Percentiles rank a stretch among this genome's conserved stretches.
Conservation (phyloP, 2,113 vertebrate genomes). For the Urocitellus parryii region DNA sequence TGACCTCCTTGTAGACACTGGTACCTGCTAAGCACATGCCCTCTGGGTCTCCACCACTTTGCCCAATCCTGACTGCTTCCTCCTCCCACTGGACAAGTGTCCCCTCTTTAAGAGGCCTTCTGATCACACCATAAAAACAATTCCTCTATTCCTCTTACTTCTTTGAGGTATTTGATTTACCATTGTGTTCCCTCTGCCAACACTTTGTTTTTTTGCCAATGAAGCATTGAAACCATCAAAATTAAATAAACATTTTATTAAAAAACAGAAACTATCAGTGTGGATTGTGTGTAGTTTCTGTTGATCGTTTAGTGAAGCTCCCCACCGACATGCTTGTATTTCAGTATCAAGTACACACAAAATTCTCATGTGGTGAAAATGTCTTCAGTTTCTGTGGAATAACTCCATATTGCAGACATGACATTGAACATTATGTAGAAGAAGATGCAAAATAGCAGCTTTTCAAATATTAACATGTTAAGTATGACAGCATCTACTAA, state of each 20-base stretch:
- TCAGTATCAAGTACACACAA: background rate
- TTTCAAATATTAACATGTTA: background rate
- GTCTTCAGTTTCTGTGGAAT: background rate
- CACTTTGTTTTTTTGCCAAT: background rate
- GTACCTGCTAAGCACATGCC: background rate
- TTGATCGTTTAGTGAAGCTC: background rate
- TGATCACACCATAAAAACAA: background rate
- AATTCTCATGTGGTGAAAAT: background rate
- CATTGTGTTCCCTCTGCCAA: background rate
- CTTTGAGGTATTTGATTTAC: background rate
- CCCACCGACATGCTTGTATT: background rate
- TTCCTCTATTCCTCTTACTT: background rate
- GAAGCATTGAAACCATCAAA: background rate
- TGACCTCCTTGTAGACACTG: background rate
- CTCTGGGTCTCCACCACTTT: background rate
- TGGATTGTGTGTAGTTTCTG: background rate
- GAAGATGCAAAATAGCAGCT: background rate
- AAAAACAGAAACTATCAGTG: background rate
- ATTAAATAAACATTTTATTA: constrained; percentile 54
- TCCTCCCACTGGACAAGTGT: background rate
- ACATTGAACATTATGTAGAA: background rate
- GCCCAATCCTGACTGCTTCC: background rate
- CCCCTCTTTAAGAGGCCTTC: background rate
- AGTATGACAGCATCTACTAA: background rate
- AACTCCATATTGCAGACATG: background rate